Evolutionary conservation across 2,113 vertebrate genomes (phyloP).

Genomic region (Oryzias curvinotus): DNA sequence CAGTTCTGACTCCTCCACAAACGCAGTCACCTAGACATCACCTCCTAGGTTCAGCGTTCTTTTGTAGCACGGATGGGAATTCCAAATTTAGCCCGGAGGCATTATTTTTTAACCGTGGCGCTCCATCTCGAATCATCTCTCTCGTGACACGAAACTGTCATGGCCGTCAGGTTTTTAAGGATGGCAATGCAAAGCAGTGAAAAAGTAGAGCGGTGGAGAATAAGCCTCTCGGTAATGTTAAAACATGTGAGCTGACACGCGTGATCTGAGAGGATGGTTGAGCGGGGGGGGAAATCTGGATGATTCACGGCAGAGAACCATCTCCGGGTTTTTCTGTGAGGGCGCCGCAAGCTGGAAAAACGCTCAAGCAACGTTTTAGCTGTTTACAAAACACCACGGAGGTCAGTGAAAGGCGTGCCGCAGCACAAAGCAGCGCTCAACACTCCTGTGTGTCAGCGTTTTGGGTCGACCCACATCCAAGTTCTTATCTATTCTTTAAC

Average conservation of each 20-base stretch:
- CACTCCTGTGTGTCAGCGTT: too few relatives aligned
- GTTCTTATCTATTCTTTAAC: too few relatives aligned
- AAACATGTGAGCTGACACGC: constrained; percentile 22
- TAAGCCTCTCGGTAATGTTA: constrained; percentile 26
- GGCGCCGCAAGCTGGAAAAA: background rate
- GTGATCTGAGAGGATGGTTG: constrained; percentile 1
- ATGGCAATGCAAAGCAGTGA: constrained; percentile 27
- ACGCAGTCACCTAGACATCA: constrained; percentile 11
- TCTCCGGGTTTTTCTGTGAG: background rate
- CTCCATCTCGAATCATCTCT: constrained; percentile 43
- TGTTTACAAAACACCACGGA: constrained; percentile 3
- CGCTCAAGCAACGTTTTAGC: background rate
- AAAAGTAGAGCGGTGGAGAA: constrained; percentile 43
- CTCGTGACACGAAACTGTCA: constrained; percentile 49
- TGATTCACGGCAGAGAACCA: constrained; percentile 12
- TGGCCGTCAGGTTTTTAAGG: constrained; percentile 37
- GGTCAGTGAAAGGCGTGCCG: background rate
- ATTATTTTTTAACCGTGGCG: constrained; percentile 34
- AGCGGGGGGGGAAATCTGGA: background rate
- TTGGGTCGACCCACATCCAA: background rate
- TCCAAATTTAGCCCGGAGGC: constrained; percentile 28
- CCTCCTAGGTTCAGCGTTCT: constrained; percentile 22
- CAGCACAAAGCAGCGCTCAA: too few relatives aligned
- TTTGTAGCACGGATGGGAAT: constrained; percentile 40
- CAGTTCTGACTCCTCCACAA: constrained; percentile 25